These are phyloP conservation scores for Xyrauchen texanus DNA, from an alignment of 2,113 vertebrate genomes.

Conservation along the genomic window DNA sequence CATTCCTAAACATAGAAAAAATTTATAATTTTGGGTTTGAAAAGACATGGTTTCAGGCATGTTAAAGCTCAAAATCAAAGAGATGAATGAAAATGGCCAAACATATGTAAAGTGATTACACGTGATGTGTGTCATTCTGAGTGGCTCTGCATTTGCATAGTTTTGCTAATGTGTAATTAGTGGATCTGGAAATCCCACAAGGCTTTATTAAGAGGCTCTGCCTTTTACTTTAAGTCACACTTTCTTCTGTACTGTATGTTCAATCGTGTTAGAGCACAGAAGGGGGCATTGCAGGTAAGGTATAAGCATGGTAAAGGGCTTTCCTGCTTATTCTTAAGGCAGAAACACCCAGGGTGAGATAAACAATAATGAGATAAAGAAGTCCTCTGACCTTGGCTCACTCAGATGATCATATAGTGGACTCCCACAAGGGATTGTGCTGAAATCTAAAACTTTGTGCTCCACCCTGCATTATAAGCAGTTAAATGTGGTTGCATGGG, in stretches of 20 bases:
- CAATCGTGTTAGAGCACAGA: conserved; percentile 19
- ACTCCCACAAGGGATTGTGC: conserved; percentile 32
- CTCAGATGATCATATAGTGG: conserved; percentile 48
- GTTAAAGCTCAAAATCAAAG: too few relatives aligned
- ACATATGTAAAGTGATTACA: too few relatives aligned
- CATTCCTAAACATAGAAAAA: too few relatives aligned
- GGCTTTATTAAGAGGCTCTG: conserved; percentile 60
- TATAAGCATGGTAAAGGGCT: conserved; percentile 10
- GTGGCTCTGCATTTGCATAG: too few relatives aligned
- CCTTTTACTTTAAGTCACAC: conserved; percentile 42
- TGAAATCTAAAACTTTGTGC: conserved; percentile 25
- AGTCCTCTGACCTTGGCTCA: conserved; percentile 59
- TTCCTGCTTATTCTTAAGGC: conserved; percentile 9
- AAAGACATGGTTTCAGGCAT: too few relatives aligned
- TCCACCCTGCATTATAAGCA: conserved; percentile 48
- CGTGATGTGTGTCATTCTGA: too few relatives aligned
- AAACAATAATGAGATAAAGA: conserved; percentile 60
- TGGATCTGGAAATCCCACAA: too few relatives aligned
- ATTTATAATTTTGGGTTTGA: too few relatives aligned
- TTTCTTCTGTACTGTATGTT: conserved; percentile 35
- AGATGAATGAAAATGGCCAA: too few relatives aligned
- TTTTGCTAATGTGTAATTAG: too few relatives aligned
- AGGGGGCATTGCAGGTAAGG: conserved; percentile 17
- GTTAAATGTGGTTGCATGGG: conserved; percentile 47
- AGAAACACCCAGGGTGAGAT: conserved; percentile 31